Conservation (phyloP, 2,797 vertebrate species). For the Pseudotriccus pelzelni region DNA sequence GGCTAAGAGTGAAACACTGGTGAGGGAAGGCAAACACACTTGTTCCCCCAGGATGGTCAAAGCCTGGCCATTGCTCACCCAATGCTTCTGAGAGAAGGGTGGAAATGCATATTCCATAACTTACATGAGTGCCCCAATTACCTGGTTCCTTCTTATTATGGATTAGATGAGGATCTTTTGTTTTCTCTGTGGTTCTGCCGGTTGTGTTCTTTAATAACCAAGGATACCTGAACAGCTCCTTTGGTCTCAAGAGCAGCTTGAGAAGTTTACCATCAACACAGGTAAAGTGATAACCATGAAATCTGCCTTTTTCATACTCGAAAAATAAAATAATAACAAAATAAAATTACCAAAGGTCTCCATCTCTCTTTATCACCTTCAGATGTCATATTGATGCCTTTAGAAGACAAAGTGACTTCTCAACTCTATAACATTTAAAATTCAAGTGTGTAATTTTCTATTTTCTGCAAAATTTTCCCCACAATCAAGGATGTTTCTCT, state of each 20-base stretch:
- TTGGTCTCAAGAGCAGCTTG: not conserved
- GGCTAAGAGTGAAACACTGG: fast-evolving
- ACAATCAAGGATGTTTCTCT: not conserved
- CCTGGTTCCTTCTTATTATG: not conserved
- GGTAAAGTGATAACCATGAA: not conserved
- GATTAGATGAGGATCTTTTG: not conserved
- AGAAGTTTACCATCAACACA: not conserved
- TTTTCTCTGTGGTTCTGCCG: not conserved
- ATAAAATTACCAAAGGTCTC: not conserved
- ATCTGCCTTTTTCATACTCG: not conserved
- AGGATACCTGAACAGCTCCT: not conserved
- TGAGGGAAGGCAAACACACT: fast-evolving
- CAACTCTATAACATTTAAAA: not conserved
- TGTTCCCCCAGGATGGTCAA: not conserved
- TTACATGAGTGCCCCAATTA: not conserved
- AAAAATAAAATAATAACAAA: not conserved
- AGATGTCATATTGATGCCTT: not conserved
- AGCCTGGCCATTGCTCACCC: not conserved
- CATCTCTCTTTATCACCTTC: not conserved
- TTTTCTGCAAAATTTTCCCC: not conserved
- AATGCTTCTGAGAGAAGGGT: not conserved
- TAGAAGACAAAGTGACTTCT: not conserved
- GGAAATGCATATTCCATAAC: not conserved
- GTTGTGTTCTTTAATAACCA: not conserved
- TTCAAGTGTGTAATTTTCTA: not conserved